Conservation (phyloP, 1,140 invertebrate genomes). For the Drosophila novamexicana region DNA sequence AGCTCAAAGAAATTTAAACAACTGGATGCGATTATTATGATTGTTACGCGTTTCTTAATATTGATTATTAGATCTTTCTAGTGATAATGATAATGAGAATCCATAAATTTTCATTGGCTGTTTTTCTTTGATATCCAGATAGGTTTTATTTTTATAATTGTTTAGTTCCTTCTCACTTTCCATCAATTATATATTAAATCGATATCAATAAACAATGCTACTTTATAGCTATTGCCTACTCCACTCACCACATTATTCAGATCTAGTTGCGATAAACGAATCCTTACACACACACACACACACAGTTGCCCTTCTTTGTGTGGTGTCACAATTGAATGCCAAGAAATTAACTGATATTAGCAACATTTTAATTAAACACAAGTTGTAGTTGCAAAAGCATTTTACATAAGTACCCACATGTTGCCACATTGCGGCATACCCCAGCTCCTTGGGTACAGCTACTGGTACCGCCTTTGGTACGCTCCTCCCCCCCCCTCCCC, state of each 20-base stretch:
- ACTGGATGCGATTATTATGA: too few relatives aligned
- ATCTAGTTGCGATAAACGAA: constrained; percentile 47
- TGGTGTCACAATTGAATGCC: constrained; percentile 67
- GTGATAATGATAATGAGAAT: too few relatives aligned
- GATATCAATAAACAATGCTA: constrained; percentile 13
- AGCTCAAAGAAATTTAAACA: too few relatives aligned
- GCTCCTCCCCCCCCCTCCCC: constrained; percentile 16
- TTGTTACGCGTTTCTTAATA: too few relatives aligned
- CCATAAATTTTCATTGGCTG: neutral
- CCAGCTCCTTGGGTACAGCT: constrained; percentile 13
- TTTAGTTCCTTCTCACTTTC: neutral
- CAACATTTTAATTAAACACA: constrained; percentile 74
- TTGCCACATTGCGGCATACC: constrained; percentile 65
- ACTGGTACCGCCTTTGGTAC: constrained; percentile 8
- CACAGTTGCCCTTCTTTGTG: neutral
- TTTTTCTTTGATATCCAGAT: too few relatives aligned
- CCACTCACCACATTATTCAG: constrained; percentile 48
- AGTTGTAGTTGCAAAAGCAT: constrained; percentile 65
- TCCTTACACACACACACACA: neutral
- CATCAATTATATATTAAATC: constrained; percentile 14
- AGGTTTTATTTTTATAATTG: too few relatives aligned
- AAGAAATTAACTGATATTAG: constrained; percentile 76
- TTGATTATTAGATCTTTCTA: too few relatives aligned
- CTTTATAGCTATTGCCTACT: constrained; percentile 25
- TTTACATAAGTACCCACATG: constrained; percentile 78